Percentiles rank a stretch among this genome's conserved stretches.
phyloP scores from a whole-genome alignment of 2,113 vertebrate genomes.

The Xiphias gladius region DNA sequence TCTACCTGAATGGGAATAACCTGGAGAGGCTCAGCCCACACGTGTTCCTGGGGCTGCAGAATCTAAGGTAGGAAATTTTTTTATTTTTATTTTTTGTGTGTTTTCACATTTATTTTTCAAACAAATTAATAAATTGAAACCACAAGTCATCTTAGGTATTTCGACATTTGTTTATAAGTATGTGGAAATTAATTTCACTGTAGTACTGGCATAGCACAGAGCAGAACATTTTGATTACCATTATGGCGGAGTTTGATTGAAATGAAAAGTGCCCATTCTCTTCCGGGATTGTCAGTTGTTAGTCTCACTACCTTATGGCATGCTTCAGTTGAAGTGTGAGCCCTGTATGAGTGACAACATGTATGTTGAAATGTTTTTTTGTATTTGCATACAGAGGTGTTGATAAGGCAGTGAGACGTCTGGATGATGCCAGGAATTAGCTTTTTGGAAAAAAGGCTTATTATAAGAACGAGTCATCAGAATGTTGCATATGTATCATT shows the following conservation, averaged over 20 bases:
- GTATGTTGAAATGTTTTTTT: conserved; percentile 68
- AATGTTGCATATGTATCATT: conserved; percentile 56
- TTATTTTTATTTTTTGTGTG: background rate
- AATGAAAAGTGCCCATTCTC: conserved; percentile 64
- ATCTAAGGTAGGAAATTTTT: conserved; percentile 80
- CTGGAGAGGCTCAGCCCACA: conserved; percentile 93
- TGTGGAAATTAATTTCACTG: conserved; percentile 55
- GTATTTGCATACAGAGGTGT: conserved; percentile 67
- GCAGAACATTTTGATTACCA: conserved; percentile 64
- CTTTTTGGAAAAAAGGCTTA: conserved; percentile 37
- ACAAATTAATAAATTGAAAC: conserved; percentile 17
- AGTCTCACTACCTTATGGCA: conserved; percentile 63
- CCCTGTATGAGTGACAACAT: conserved; percentile 67
- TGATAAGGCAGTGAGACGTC: conserved; percentile 63
- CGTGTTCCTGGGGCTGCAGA: conserved; percentile 96
- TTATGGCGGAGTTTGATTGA: conserved; percentile 63
- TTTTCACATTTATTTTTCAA: conserved; percentile 26
- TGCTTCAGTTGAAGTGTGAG: conserved; percentile 59
- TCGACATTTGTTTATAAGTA: conserved; percentile 48
- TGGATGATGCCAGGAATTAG: conserved; percentile 53
- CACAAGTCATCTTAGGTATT: conserved; percentile 42
- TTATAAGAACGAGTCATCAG: conserved; percentile 41
- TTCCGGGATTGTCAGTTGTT: conserved; percentile 63
- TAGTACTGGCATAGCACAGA: conserved; percentile 25
- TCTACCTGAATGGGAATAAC: conserved; percentile 96